Evolutionary conservation across 2,797 vertebrate genomes (phyloP).

Genomic region (Fringilla coelebs): DNA sequence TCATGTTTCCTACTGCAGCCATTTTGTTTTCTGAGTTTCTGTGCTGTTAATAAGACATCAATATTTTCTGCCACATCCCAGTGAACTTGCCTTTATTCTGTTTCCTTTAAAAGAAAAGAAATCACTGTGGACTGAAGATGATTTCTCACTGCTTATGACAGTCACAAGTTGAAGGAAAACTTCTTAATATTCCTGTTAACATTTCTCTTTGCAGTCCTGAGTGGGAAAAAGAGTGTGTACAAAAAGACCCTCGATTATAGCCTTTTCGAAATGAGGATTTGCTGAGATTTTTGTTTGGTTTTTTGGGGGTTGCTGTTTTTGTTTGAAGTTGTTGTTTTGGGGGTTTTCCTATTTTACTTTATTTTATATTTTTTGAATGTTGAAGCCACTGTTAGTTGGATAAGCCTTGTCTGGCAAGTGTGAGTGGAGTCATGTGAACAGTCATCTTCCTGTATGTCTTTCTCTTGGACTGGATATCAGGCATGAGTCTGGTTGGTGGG

Average conservation of each 20-base stretch:
- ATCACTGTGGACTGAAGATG: neutral
- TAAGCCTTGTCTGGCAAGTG: neutral
- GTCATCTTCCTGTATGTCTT: neutral
- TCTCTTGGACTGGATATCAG: neutral
- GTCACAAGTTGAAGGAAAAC: neutral
- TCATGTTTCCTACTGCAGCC: neutral
- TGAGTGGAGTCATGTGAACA: neutral
- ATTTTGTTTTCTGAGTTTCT: neutral
- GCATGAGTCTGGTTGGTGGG: neutral
- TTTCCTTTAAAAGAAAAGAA: neutral
- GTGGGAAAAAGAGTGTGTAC: neutral
- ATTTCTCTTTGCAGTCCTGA: neutral
- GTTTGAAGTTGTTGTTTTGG: neutral
- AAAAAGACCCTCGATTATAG: neutral
- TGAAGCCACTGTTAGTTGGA: neutral
- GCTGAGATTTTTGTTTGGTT: neutral
- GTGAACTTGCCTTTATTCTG: neutral
- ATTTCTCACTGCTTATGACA: neutral
- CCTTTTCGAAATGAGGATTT: neutral
- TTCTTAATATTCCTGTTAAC: neutral
- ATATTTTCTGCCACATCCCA: neutral
- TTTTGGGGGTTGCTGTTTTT: neutral
- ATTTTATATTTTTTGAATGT: neutral
- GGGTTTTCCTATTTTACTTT: neutral
- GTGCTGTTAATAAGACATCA: neutral